Conservation (phyloP, 2,113 vertebrate genomes). For the Rousettus leschenaultii region DNA sequence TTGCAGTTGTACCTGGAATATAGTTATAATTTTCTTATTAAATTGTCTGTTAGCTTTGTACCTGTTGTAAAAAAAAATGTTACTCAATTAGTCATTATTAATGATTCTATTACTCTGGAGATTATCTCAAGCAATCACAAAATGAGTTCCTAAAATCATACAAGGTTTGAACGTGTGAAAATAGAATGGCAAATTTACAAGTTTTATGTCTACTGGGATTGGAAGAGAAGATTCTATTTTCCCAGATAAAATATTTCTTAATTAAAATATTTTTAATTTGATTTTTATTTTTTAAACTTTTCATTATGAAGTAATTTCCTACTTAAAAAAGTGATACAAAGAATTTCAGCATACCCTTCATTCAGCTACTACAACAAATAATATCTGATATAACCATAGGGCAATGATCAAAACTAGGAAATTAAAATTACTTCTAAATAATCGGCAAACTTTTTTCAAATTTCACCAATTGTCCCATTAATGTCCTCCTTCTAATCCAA, state of each 20-base stretch:
- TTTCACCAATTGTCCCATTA: not conserved
- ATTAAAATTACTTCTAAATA: not conserved
- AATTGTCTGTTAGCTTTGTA: slow-evolving; percentile 38
- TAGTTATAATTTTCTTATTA: slow-evolving; percentile 46
- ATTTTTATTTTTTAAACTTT: slow-evolving; percentile 21
- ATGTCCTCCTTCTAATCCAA: not conserved
- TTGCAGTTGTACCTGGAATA: not conserved
- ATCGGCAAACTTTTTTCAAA: not conserved
- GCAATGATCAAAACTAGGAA: not conserved
- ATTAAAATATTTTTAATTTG: not conserved
- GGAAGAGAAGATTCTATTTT: not conserved
- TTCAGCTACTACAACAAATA: not conserved
- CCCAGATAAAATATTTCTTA: not conserved
- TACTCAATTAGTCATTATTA: slow-evolving; percentile 48
- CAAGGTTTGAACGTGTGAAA: slow-evolving; percentile 41
- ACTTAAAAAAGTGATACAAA: not conserved
- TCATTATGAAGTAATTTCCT: not conserved
- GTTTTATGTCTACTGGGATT: not conserved
- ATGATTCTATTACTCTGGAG: slow-evolving; percentile 43
- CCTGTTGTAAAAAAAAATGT: slow-evolving; percentile 6
- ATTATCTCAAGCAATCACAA: not conserved
- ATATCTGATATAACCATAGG: not conserved
- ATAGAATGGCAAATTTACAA: slow-evolving; percentile 17
- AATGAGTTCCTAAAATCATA: slow-evolving; percentile 33
- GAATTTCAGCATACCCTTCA: not conserved